phyloP scores from a whole-genome alignment of 1,140 invertebrate genomes.

The Bombus confusus region DNA sequence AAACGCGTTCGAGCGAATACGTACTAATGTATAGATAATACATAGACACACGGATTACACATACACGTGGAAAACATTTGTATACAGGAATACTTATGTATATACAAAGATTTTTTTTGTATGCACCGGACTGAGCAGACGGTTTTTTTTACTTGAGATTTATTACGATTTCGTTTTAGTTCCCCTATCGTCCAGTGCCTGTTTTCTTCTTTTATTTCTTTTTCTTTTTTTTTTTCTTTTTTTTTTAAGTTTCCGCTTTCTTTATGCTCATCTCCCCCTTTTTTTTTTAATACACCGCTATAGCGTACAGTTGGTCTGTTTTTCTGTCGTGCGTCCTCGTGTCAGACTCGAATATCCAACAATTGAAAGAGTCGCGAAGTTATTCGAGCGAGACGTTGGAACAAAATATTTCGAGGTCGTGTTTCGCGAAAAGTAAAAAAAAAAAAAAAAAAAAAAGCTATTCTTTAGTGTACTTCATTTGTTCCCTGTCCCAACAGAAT shows the following conservation, averaged over 20 bases:
- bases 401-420: neutral
- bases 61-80: slow-evolving; percentile 31
- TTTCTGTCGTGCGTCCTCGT: slow-evolving; percentile 4
- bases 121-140: slow-evolving; percentile 49
- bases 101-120: slow-evolving; percentile 60
- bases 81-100: slow-evolving; percentile 66
- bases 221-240: slow-evolving; percentile 6
- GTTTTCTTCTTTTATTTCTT: slow-evolving; percentile 15
- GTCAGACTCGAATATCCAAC: neutral
- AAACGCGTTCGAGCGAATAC: slow-evolving; percentile 16
- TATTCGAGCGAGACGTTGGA: slow-evolving; percentile 5
- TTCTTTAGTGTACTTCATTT: slow-evolving; percentile 50
- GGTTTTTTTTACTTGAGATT: slow-evolving; percentile 46
- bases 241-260: slow-evolving; percentile 26
- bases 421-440: neutral
- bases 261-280: slow-evolving; percentile 17
- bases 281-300: slow-evolving; percentile 30
- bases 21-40: slow-evolving; percentile 19
- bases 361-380: slow-evolving; percentile 6
- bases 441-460: slow-evolving; percentile 48
- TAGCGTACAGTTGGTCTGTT: neutral
- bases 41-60: slow-evolving; percentile 5
- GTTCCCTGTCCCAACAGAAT: neutral
- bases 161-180: slow-evolving; percentile 58
- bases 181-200: slow-evolving; percentile 29